Evolutionary conservation across 2,797 vertebrate genomes (phyloP), one percentile per base, ranked within the genome.

Genomic region (Erethizon dorsatum): DNA sequence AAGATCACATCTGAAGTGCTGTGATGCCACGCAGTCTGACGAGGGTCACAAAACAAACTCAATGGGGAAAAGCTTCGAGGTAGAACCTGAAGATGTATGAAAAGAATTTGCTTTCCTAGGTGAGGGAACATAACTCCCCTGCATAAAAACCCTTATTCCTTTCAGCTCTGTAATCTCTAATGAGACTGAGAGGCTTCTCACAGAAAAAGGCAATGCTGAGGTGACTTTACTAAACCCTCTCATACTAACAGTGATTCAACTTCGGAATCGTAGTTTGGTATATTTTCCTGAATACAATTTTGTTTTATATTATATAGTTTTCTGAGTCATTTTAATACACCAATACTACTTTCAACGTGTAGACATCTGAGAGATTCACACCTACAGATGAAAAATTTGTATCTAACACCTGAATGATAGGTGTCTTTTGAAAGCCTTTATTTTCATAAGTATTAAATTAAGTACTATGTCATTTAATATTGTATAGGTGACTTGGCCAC

Each of bases 271-370:
- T 1, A 86, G 12, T 52, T 79, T 24, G 73, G 69, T 20, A 88
- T 63, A 79, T 88, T 77, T 50, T 84, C 9, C 71, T 84, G 37
- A 88, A 41, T 15, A 83, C 61, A 10, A 4, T 84, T 95, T 77
- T 71, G 37, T 83, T 83, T 88, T 54, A n/a, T 59, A 92, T 69
- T 26, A 52, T 41, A 50, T 75, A 31, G 54, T 84, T 91, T 95
- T 91, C 24, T 84, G 33, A 91, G 7, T 90, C 13, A 84, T 80
- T 79, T 73, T 87, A 93, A 77, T 20, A 77, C 45, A 12, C 28
- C 56, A 92, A 22, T 77, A 59, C 5, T 86, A 50, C 90, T 92
- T 89, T 89, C 65, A 82, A 45, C 4, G 45, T 80, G 47, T 87
- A 89, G 50, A 67, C 33, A 80, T 57, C 37, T 82, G 33, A 80